Conservation (phyloP, 2,113 vertebrate species). For the Trematomus loennbergii region DNA sequence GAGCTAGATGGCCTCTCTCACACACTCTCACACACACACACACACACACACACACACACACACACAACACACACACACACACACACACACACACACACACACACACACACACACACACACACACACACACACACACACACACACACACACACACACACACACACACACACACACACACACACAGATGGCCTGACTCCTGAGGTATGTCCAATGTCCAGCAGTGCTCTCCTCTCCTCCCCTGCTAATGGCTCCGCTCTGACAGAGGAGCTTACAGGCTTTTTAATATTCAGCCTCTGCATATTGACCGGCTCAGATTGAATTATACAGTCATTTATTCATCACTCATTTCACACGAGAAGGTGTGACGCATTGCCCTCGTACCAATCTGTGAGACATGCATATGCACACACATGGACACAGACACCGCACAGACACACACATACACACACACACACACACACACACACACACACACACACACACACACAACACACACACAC, state of each 20-base stretch:
- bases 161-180: slow-evolving; percentile 32
- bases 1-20: too few relatives aligned
- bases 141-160: slow-evolving; percentile 29
- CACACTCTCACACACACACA: too few relatives aligned
- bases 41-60: slow-evolving; percentile 17
- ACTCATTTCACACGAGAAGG: slow-evolving; percentile 74
- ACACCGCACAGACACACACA: too few relatives aligned
- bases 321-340: slow-evolving; percentile 79
- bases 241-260: slow-evolving; percentile 62
- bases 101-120: slow-evolving; percentile 27
- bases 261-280: slow-evolving; percentile 69
- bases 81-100: slow-evolving; percentile 22
- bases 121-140: slow-evolving; percentile 23
- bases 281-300: slow-evolving; percentile 74
- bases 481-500: slow-evolving; percentile 30
- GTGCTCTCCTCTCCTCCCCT: slow-evolving; percentile 36
- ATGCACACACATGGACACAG: too few relatives aligned
- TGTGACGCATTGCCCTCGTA: slow-evolving; percentile 69
- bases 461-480: slow-evolving; percentile 34
- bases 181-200: slow-evolving; percentile 37
- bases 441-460: slow-evolving; percentile 41
- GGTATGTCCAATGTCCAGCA: slow-evolving; percentile 53
- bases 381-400: slow-evolving; percentile 66
- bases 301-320: slow-evolving; percentile 73
- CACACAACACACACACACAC: background rate